These are phyloP conservation scores for Liposcelis brunnea DNA, from an alignment of 2,888 invertebrate species.

Conservation along the genomic window DNA sequence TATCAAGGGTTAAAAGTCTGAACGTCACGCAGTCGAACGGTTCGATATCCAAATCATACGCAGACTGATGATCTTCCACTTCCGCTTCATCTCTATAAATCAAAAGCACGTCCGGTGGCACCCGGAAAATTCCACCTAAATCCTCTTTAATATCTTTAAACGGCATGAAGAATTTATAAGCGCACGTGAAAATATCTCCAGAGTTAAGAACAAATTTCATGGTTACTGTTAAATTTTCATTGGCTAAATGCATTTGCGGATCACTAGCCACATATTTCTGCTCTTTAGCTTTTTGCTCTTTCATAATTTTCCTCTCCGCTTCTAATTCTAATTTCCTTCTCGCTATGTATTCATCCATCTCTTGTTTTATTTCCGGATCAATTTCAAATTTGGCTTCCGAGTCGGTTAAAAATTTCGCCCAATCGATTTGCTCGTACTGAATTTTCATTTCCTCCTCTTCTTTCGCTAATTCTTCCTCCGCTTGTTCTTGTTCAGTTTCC, in stretches of 20 bases:
- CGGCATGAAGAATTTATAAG: not conserved
- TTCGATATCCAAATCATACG: not conserved
- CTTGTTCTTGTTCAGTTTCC: too few species aligned
- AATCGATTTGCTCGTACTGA: too few species aligned
- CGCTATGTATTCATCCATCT: slow-evolving; percentile 1
- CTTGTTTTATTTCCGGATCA: not conserved
- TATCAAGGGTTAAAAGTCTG: not conserved
- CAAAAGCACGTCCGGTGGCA: not conserved
- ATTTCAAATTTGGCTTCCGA: not conserved
- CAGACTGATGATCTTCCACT: not conserved
- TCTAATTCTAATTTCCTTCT: not conserved
- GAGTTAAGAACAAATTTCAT: slow-evolving; percentile 5
- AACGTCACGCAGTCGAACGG: not conserved
- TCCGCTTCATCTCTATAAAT: not conserved
- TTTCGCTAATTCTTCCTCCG: too few species aligned
- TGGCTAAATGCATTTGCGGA: too few species aligned
- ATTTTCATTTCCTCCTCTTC: too few species aligned
- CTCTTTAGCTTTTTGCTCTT: not conserved
- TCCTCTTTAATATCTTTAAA: not conserved
- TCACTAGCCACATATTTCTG: not conserved
- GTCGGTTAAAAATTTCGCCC: too few species aligned
- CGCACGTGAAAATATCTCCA: not conserved
- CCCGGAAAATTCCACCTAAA: not conserved
- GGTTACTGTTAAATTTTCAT: not conserved
- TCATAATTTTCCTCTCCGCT: not conserved